A percentile compares a stretch with the other conserved stretches of the same genome.
These are phyloP conservation scores for Nineta flava DNA, from an alignment of 2,888 invertebrate species.

Conservation along the genomic window DNA sequence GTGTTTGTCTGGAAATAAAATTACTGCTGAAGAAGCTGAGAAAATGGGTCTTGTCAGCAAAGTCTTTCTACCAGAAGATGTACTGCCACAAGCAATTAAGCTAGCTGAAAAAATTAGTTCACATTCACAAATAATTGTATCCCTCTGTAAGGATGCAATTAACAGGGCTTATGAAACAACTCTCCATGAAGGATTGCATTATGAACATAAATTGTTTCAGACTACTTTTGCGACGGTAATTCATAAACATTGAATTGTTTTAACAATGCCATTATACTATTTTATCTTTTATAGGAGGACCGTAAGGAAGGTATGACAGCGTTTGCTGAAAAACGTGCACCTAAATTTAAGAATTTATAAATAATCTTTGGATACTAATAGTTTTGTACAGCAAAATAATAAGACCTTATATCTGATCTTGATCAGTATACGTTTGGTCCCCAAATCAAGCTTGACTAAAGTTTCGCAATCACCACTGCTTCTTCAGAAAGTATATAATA, in stretches of 20 bases:
- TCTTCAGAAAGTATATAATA: too few relatives aligned
- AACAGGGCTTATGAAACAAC: conserved; percentile 83
- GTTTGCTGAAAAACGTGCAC: conserved; percentile 83
- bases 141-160: conserved; percentile 81
- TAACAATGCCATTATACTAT: not conserved
- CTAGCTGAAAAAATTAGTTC: conserved; percentile 85
- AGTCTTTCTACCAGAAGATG: conserved; percentile 73
- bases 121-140: conserved; percentile 71
- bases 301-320: conserved; percentile 96
- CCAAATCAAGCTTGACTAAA: too few relatives aligned
- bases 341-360: conserved; percentile 70
- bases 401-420: too few relatives aligned
- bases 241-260: not conserved
- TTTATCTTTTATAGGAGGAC: conserved; percentile 51
- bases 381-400: too few relatives aligned
- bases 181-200: conserved; percentile 71
- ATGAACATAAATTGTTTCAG: conserved; percentile 85
- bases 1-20: conserved; percentile 80
- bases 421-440: too few relatives aligned
- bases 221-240: conserved; percentile 86
- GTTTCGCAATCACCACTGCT: too few relatives aligned
- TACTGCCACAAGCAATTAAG: conserved; percentile 82
- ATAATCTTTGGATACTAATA: too few relatives aligned
- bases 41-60: conserved; percentile 81
- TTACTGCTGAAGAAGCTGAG: conserved; percentile 83